Evolutionary conservation across 2,113 vertebrate species (phyloP), one percentile per base, ranked within the genome.

Genomic region (Ramphastos sulfuratus): DNA sequence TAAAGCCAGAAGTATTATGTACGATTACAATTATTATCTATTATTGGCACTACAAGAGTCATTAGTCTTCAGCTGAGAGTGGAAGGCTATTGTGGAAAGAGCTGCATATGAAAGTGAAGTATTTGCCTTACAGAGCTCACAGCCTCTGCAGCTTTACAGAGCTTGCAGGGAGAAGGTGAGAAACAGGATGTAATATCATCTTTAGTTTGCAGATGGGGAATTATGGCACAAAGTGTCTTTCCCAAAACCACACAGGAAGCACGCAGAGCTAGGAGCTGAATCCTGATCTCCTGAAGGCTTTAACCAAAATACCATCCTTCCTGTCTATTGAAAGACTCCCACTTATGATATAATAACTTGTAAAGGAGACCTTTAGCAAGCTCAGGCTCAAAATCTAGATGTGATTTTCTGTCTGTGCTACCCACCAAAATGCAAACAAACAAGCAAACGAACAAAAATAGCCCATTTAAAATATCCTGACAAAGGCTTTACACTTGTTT

Each of bases 201-300:
- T 95, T 95, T 78, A 93, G 90, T 94, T 95, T 96, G 95, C 96
- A 95, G 95, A 95, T 89, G 85, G 95, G 89, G 90, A 95, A 91
- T 95, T 96, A 95, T 94, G 93, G 93, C 93, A 95, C 85, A 94
- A 94, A 96, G 85, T 94, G 85, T 94, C 96, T 94, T 88, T 95
- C 93, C 96, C 95, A 94, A 96, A 94, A 94, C 94, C 96, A 96
- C 96, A 96, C 93, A 96, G 95, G 95, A 96, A 96, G 80, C 82
- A 8, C 20, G 69, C 79, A 66, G 80, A 96, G 91, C 85, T 96
- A 59, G 94, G 64, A 88, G 92, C 73, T 94, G 95, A 95, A 94
- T 91, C 80, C 80, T 78, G 90, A 88, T 94, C 91, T 94, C 91
- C 80, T 94, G 84, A 61, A 95, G 90, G 76, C 80, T 96, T 94